Conservation (phyloP, 2,113 vertebrate species). For the Gopherus evgoodei region DNA sequence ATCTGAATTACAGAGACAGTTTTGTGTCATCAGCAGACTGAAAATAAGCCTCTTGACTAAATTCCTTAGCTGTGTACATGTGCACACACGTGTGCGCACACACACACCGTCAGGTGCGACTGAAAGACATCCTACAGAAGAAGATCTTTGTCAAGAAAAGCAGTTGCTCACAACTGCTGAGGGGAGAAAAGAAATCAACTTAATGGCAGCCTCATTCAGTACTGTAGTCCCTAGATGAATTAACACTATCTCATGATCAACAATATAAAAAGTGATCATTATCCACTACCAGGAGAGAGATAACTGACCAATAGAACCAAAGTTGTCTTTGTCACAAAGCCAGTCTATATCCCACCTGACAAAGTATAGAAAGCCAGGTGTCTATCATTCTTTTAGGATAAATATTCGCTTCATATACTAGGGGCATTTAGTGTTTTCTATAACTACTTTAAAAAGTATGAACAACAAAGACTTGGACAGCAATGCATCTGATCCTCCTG, state of each 20-base stretch:
- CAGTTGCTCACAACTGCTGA: background rate
- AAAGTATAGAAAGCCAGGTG: background rate
- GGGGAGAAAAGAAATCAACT: background rate
- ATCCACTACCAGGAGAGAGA: background rate
- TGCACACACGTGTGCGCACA: background rate
- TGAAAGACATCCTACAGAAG: background rate
- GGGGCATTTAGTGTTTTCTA: background rate
- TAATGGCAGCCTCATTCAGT: background rate
- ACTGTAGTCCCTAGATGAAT: background rate
- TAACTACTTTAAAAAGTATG: background rate
- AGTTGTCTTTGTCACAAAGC: background rate
- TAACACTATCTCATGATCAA: background rate
- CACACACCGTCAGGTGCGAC: background rate
- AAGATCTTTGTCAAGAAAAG: background rate
- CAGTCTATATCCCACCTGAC: background rate
- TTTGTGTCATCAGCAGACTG: background rate
- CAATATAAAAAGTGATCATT: background rate
- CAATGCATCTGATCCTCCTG: background rate
- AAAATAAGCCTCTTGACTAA: background rate
- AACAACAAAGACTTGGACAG: background rate
- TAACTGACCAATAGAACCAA: background rate
- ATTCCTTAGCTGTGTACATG: background rate
- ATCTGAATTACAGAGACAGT: background rate
- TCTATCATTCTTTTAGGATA: background rate
- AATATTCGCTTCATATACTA: background rate